These are phyloP conservation scores for Drosophila monieri DNA, from an alignment of 2,888 invertebrate genomes.

Conservation along the genomic window DNA sequence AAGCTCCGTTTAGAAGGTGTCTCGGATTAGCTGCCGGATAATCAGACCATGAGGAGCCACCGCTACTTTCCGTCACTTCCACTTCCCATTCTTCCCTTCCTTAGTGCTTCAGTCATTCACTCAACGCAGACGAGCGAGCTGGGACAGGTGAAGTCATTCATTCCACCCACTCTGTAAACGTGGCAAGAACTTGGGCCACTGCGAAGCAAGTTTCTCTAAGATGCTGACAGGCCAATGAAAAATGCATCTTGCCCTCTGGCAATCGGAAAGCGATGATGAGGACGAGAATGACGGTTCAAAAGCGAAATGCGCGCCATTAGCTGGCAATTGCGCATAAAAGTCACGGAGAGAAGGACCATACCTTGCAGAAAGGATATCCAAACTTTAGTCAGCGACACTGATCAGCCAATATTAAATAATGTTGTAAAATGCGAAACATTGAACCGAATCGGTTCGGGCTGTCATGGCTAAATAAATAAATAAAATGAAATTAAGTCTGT, in stretches of 20 bases:
- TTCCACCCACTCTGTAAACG: slow-evolving; percentile 58
- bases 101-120: slow-evolving; percentile 33
- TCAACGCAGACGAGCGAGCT: slow-evolving; percentile 28
- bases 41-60: slow-evolving; percentile 49
- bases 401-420: slow-evolving; percentile 79
- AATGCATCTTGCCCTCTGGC: slow-evolving; percentile 75
- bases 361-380: slow-evolving; percentile 33
- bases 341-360: slow-evolving; percentile 54
- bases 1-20: slow-evolving; percentile 15
- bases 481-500: slow-evolving; percentile 72
- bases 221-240: slow-evolving; percentile 72
- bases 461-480: slow-evolving; percentile 70
- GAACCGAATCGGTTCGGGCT: slow-evolving; percentile 55
- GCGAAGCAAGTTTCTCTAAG: slow-evolving; percentile 49
- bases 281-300: slow-evolving; percentile 71
- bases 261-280: slow-evolving; percentile 48
- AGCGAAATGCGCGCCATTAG: slow-evolving; percentile 64
- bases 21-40: slow-evolving; percentile 66
- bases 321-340: slow-evolving; percentile 78
- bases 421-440: slow-evolving; percentile 73
- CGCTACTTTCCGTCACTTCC: slow-evolving; percentile 14
- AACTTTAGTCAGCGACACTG: slow-evolving; percentile 22
- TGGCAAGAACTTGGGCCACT: slow-evolving; percentile 48
- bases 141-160: slow-evolving; percentile 29
- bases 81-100: not conserved